Evolutionary conservation across 2,888 invertebrate genomes (phyloP).

Genomic region (Eupithecia inturbata): DNA sequence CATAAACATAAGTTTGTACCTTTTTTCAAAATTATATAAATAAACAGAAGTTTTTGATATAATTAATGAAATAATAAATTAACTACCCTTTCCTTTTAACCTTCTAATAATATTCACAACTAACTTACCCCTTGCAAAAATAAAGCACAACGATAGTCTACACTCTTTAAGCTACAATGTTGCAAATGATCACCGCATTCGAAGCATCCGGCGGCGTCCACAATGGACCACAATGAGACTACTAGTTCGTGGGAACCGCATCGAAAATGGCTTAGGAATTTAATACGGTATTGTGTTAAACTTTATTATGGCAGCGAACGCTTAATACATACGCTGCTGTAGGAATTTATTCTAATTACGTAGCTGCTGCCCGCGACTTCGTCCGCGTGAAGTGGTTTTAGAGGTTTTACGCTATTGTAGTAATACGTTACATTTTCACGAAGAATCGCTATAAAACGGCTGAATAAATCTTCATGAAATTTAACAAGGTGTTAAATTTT

Average conservation of each 20-base stretch:
- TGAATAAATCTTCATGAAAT: not conserved
- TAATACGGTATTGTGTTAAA: not conserved
- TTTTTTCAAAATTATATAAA: too few relatives aligned
- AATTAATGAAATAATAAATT: too few relatives aligned
- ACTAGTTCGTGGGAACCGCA: not conserved
- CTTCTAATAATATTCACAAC: too few relatives aligned
- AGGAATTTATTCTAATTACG: not conserved
- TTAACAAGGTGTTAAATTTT: not conserved
- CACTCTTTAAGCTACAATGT: not conserved
- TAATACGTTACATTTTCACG: too few relatives aligned
- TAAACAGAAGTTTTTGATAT: too few relatives aligned
- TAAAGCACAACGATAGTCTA: not conserved
- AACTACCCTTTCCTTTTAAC: too few relatives aligned
- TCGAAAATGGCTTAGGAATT: conserved; percentile 3
- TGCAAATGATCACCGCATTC: not conserved
- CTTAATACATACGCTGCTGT: too few relatives aligned
- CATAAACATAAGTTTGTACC: too few relatives aligned
- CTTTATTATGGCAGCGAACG: not conserved
- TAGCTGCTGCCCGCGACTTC: not conserved
- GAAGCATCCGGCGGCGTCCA: not conserved
- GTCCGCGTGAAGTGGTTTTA: not conserved
- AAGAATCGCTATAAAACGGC: not conserved
- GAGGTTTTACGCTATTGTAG: too few relatives aligned
- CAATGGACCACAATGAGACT: not conserved
- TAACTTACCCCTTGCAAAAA: not conserved